These are phyloP conservation scores for Cephus spinipes DNA, from an alignment of 2,888 invertebrate genomes.

Conservation along the genomic window DNA sequence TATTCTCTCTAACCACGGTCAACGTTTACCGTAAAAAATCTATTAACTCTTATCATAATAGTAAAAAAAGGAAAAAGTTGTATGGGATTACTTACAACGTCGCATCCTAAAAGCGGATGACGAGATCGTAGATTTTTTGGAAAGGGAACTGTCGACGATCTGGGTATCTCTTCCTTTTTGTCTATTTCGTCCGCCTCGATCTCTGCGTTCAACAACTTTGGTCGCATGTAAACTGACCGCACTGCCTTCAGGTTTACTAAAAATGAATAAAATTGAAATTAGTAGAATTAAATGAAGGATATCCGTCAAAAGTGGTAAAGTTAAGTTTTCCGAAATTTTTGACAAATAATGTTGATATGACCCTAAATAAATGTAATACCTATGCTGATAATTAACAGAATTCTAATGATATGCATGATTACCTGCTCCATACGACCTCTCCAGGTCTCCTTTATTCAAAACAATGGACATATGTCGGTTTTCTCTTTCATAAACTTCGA, in stretches of 20 bases:
- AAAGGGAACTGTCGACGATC: constrained; percentile 21
- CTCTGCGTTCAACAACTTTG: neutral
- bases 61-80: neutral
- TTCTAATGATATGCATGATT: neutral
- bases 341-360: neutral
- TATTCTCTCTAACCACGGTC: neutral
- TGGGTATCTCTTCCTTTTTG: neutral
- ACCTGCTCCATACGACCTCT: constrained; percentile 36
- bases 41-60: neutral
- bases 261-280: constrained; percentile 12
- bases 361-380: no score
- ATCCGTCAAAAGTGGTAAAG: neutral
- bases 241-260: constrained; percentile 30
- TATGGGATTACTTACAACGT: neutral
- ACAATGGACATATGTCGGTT: constrained; percentile 30
- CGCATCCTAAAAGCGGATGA: constrained; percentile 20
- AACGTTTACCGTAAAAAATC: neutral
- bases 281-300: constrained; percentile 4
- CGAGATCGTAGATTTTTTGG: constrained; percentile 30
- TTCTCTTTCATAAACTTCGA: constrained; percentile 25
- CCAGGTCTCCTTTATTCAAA: constrained; percentile 27
- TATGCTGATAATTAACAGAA: no score
- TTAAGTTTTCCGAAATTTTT: neutral
- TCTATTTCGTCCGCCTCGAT: neutral
- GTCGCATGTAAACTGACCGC: constrained; percentile 27